phyloP scores from a whole-genome alignment of 2,888 invertebrate species.

The Epinotia brunnichana region DNA sequence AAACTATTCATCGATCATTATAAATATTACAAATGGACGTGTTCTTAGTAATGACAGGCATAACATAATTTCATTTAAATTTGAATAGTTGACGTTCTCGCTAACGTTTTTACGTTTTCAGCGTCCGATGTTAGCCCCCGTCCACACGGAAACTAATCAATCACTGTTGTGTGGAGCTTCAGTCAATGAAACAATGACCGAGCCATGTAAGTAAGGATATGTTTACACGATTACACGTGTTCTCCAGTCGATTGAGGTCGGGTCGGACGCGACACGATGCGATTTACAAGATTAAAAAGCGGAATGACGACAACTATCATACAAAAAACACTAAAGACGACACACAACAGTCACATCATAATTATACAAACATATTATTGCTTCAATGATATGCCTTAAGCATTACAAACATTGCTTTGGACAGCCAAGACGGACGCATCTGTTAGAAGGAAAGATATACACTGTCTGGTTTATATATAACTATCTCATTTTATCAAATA shows the following conservation, averaged over 20 bases:
- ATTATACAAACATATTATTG: not conserved
- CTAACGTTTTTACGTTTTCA: constrained; percentile 4
- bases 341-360: not conserved
- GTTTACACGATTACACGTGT: not conserved
- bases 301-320: not conserved
- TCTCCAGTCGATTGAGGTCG: not conserved
- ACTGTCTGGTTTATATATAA: not conserved
- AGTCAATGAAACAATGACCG: constrained; percentile 2
- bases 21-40: constrained; percentile 70
- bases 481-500: not conserved
- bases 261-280: constrained; percentile 23
- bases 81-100: constrained; percentile 23
- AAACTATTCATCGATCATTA: constrained; percentile 60
- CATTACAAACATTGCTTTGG: too few relatives aligned
- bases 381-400: not conserved
- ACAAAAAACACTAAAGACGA: not conserved
- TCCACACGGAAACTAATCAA: not conserved
- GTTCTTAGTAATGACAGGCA: constrained; percentile 61
- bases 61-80: constrained; percentile 49
- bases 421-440: not conserved
- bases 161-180: not conserved
- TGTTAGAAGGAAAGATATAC: not conserved
- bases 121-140: constrained; percentile 14
- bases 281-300: not conserved
- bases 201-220: constrained; percentile 6